A percentile compares a stretch with the other conserved stretches of the same genome.
phyloP scores from a whole-genome alignment of 2,797 vertebrate genomes.

The Sebastes minor region DNA sequence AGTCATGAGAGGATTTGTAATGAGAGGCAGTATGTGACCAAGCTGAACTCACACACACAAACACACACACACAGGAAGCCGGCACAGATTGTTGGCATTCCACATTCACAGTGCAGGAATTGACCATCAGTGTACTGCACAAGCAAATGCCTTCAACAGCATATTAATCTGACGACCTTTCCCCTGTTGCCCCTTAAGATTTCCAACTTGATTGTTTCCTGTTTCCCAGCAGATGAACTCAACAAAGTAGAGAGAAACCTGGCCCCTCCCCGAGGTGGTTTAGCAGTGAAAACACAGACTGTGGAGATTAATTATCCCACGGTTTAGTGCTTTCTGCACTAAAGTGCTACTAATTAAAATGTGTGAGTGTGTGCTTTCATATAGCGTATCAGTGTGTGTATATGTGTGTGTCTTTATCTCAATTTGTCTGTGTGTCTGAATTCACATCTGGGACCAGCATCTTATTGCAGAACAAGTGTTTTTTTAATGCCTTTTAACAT shows the following conservation, averaged over 20 bases:
- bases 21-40: slow-evolving; percentile 66
- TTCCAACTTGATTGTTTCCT: slow-evolving; percentile 54
- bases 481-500: slow-evolving; percentile 13
- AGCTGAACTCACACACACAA: neutral
- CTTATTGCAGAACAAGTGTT: slow-evolving; percentile 9
- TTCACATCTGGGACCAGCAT: slow-evolving; percentile 28
- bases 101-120: slow-evolving; percentile 25
- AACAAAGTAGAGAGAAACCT: slow-evolving; percentile 26
- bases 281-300: slow-evolving; percentile 55
- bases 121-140: slow-evolving; percentile 36
- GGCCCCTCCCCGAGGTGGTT: slow-evolving; percentile 40
- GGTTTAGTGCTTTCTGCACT: slow-evolving; percentile 51
- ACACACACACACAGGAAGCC: slow-evolving; percentile 36
- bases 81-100: slow-evolving; percentile 43
- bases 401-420: slow-evolving; percentile 11
- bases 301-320: slow-evolving; percentile 65
- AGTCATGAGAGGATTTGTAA: slow-evolving; percentile 77
- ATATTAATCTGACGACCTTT: slow-evolving; percentile 53
- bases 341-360: slow-evolving; percentile 68
- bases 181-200: slow-evolving; percentile 29
- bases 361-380: slow-evolving; percentile 27
- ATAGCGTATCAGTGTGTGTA: neutral
- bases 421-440: slow-evolving; percentile 16
- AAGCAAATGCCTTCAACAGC: slow-evolving; percentile 43
- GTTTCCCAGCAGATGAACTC: slow-evolving; percentile 48